Conservation (phyloP, 2,797 vertebrate species). For the Lithobates pipiens region DNA sequence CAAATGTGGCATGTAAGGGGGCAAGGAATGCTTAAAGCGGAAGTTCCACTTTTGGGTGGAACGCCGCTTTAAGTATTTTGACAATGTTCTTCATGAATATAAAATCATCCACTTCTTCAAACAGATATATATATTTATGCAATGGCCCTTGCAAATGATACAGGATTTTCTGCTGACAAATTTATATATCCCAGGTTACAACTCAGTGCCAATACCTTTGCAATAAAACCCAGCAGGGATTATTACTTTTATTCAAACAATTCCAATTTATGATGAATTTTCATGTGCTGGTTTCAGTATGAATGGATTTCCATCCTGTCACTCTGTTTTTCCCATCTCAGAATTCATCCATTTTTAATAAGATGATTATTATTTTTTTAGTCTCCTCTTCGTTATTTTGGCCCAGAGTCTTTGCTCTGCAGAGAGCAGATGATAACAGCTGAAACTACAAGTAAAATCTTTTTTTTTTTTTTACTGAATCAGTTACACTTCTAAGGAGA, state of each 20-base stretch:
- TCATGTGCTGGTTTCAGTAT: constrained; percentile 28
- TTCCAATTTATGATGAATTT: constrained; percentile 52
- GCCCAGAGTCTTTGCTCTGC: constrained; percentile 19
- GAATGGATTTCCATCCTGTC: constrained; percentile 55
- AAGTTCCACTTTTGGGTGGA: no score
- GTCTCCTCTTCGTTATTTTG: constrained; percentile 13
- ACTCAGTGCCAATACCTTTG: constrained; percentile 33
- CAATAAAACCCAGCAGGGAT: constrained; percentile 53
- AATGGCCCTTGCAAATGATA: constrained; percentile 19
- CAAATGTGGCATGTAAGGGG: no score
- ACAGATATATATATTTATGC: constrained; percentile 13
- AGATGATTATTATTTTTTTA: constrained; percentile 5
- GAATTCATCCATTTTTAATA: constrained; percentile 35
- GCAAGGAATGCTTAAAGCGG: no score
- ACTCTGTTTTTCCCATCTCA: constrained; percentile 56
- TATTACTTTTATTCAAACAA: constrained; percentile 51
- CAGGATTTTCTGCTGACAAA: constrained; percentile 50
- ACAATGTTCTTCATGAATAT: constrained; percentile 4
- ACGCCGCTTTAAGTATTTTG: not conserved
- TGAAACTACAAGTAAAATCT: constrained; percentile 22
- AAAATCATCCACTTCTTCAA: constrained; percentile 36
- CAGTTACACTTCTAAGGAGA: constrained; percentile 22
- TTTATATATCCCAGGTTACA: constrained; percentile 52
- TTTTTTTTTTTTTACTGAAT: not conserved
- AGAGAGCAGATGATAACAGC: constrained; percentile 34